Evolutionary conservation across 1,140 invertebrate species (phyloP).

Genomic region (Temnothorax nylanderi): DNA sequence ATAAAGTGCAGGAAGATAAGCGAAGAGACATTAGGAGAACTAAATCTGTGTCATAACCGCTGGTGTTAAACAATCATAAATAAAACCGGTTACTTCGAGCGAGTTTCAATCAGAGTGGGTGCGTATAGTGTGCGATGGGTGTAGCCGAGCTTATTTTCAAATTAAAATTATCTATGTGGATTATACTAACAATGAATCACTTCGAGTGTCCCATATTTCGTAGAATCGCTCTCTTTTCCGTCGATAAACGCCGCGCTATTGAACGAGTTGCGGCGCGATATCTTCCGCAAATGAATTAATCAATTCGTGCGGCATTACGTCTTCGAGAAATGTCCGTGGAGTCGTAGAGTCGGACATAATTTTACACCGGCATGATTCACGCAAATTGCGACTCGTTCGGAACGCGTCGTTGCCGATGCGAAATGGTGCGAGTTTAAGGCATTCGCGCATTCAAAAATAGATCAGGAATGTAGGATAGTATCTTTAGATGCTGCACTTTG

Average conservation of each 20-base stretch:
- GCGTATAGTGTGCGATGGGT: background rate
- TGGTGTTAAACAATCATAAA: conserved; percentile 6
- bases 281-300: conserved; percentile 33
- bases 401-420: background rate
- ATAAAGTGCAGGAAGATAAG: background rate
- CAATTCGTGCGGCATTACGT: background rate
- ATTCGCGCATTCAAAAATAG: background rate
- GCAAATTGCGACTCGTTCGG: background rate
- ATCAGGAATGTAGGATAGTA: background rate
- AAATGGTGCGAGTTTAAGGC: conserved; percentile 8
- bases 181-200: conserved; percentile 1
- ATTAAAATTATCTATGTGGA: conserved; percentile 40
- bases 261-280: background rate
- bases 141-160: conserved; percentile 20
- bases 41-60: background rate
- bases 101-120: background rate
- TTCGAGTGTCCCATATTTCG: background rate
- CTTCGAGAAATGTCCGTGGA: conserved; percentile 10
- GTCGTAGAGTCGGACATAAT: background rate
- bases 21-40: background rate
- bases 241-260: background rate
- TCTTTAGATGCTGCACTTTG: background rate
- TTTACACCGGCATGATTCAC: conserved; percentile 13
- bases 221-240: background rate
- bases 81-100: background rate